phyloP scores from a whole-genome alignment of 2,797 vertebrate genomes.

The Kryptopterus vitreolus region DNA sequence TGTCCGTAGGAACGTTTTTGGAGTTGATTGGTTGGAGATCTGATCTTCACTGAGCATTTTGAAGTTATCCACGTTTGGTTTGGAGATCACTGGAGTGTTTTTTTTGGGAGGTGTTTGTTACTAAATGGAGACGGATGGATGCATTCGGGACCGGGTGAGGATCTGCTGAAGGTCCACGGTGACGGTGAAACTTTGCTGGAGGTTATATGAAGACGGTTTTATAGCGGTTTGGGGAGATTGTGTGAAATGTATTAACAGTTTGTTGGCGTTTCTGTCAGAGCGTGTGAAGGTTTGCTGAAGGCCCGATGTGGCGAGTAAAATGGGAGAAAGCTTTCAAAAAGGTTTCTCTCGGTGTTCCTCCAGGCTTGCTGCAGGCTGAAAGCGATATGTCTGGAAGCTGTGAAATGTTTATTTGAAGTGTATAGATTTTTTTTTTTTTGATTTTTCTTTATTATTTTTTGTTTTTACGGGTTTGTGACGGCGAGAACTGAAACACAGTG shows the following conservation, averaged over 20 bases:
- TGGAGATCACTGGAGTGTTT: too few species aligned
- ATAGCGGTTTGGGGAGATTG: neutral
- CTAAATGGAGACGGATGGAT: neutral
- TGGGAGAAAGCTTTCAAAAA: neutral
- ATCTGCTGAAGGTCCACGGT: neutral
- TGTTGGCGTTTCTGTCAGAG: neutral
- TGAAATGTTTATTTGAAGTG: neutral
- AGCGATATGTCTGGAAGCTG: neutral
- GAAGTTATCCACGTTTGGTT: neutral
- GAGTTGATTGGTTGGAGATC: too few species aligned
- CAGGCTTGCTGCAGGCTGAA: neutral
- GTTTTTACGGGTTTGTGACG: neutral
- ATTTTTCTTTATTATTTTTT: too few species aligned
- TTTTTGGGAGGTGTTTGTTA: neutral
- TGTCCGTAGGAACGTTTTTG: too few species aligned
- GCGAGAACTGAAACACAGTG: neutral
- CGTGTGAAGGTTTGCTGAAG: neutral
- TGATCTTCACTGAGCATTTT: too few species aligned
- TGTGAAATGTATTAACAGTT: neutral
- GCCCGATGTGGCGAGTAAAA: neutral
- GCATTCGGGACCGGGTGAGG: neutral
- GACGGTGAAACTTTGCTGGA: neutral
- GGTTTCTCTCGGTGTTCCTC: neutral
- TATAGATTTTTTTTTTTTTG: neutral
- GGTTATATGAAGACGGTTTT: neutral